Evolutionary conservation across 2,797 vertebrate genomes (phyloP).

Genomic region (Platalea minor): DNA sequence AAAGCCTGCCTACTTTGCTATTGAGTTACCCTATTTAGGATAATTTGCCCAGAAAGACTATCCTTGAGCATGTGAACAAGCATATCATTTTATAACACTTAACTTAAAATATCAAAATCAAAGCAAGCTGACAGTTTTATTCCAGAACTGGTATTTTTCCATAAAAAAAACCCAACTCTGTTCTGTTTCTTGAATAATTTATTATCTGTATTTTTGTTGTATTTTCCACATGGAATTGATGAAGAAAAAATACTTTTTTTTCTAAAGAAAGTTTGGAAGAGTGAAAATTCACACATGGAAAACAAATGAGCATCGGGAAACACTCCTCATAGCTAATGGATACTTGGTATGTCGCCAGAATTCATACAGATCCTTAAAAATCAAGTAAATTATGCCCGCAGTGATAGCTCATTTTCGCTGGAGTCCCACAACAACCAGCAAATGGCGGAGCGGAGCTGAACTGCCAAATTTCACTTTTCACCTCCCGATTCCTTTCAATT

Average conservation of each 20-base stretch:
- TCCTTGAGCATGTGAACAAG: conserved; percentile 15
- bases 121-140: conserved; percentile 25
- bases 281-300: conserved; percentile 31
- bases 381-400: conserved; percentile 24
- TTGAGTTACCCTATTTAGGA: conserved; percentile 60
- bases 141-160: conserved; percentile 35
- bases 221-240: conserved; percentile 42
- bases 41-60: conserved; percentile 54
- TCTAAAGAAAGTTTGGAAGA: background rate
- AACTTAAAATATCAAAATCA: conserved; percentile 40
- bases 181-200: conserved; percentile 44
- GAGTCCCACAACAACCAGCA: conserved; percentile 25
- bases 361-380: conserved; percentile 39
- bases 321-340: conserved; percentile 4
- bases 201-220: conserved; percentile 38
- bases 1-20: conserved; percentile 57
- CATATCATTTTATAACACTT: conserved; percentile 53
- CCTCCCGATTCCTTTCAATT: conserved; percentile 19
- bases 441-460: background rate
- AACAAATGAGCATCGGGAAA: conserved; percentile 39
- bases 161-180: background rate
- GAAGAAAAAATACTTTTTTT: background rate
- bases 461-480: conserved; percentile 57
- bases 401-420: background rate
- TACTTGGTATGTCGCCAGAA: conserved; percentile 20